These are phyloP conservation scores for Abrostola tripartita DNA, from an alignment of 2,888 invertebrate genomes.

Conservation along the genomic window DNA sequence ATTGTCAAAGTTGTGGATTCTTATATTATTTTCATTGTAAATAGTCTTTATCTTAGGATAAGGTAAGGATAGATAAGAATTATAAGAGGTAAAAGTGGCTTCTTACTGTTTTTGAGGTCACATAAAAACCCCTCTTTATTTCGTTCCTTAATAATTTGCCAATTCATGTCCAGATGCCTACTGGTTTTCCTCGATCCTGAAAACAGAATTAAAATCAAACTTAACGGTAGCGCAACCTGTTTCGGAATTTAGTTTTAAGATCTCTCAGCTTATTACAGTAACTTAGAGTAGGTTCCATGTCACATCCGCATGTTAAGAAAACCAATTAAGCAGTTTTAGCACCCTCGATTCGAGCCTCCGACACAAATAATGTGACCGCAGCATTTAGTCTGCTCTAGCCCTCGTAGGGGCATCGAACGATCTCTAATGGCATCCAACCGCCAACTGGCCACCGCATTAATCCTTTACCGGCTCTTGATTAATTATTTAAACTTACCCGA, in stretches of 20 bases:
- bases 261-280: conserved; percentile 32
- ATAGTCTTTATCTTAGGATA: not conserved
- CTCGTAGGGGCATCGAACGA: conserved; percentile 78
- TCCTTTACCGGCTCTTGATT: conserved; percentile 87
- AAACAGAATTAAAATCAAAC: no score
- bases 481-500: conserved; percentile 85
- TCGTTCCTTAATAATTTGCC: no score
- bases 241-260: no score
- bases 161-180: no score
- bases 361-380: conserved; percentile 81
- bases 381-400: conserved; percentile 74
- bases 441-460: conserved; percentile 87
- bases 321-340: conserved; percentile 61
- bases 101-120: no score
- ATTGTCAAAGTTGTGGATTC: conserved; percentile 55
- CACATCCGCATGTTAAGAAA: conserved; percentile 57
- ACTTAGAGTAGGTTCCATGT: conserved; percentile 32
- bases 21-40: conserved; percentile 23
- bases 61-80: not conserved
- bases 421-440: conserved; percentile 86
- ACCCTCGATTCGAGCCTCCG: conserved; percentile 66
- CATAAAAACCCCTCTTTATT: no score
- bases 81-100: not conserved
- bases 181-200: no score
- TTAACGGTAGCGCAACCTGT: not conserved